Conservation (phyloP, 1,140 invertebrate genomes). For the Magallana gigas region DNA sequence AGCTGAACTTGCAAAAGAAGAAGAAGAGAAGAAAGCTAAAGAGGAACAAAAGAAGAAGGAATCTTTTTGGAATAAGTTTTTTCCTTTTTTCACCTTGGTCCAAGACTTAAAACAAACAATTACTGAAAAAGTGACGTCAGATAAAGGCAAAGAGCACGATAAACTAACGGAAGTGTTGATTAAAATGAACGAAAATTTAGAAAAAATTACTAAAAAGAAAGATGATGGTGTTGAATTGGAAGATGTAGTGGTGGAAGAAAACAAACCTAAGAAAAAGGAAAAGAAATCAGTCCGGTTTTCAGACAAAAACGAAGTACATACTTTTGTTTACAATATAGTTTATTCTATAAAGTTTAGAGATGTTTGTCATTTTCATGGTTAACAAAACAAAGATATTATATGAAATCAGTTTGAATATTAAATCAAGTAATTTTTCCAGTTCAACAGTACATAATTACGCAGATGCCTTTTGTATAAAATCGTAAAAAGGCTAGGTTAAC, state of each 20-base stretch:
- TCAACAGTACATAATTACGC: no score
- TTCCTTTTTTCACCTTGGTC: background rate
- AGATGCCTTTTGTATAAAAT: no score
- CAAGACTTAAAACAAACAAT: slow-evolving; percentile 82
- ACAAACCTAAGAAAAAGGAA: slow-evolving; percentile 34
- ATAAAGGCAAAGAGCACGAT: slow-evolving; percentile 60
- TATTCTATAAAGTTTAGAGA: no score
- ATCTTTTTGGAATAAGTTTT: slow-evolving; percentile 48
- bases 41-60: slow-evolving; percentile 67
- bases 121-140: slow-evolving; percentile 47
- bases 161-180: slow-evolving; percentile 57
- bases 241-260: slow-evolving; percentile 39
- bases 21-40: slow-evolving; percentile 63
- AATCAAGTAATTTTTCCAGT: no score
- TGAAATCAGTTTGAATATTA: no score
- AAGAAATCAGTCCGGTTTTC: slow-evolving; percentile 50
- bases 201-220: slow-evolving; percentile 46
- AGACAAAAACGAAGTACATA: background rate
- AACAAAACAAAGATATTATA: no score
- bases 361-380: no score
- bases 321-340: no score
- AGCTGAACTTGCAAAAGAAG: slow-evolving; percentile 67
- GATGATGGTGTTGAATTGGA: background rate
- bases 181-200: slow-evolving; percentile 65
- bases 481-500: no score